A percentile compares a stretch with the other conserved stretches of the same genome.
Conservation (phyloP, 2,888 invertebrate genomes). For the Macrosoma leucophasiata region DNA sequence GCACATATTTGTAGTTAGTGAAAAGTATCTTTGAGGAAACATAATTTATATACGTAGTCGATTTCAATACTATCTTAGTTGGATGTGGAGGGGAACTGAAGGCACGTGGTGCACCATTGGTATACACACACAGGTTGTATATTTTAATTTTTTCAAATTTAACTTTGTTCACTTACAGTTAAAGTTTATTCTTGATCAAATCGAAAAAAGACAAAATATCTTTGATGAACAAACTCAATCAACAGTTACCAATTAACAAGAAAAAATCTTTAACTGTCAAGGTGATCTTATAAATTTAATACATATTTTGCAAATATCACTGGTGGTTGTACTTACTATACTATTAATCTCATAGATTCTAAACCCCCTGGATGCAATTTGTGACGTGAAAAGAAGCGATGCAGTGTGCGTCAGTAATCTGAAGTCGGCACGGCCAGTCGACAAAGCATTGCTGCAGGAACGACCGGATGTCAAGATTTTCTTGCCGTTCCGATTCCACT, state of each 20-base stretch:
- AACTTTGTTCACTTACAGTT: no score
- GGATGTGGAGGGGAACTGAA: slow-evolving; percentile 24
- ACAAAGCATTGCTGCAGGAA: slow-evolving; percentile 81
- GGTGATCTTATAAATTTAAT: no score
- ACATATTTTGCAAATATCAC: no score
- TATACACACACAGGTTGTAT: slow-evolving; percentile 49
- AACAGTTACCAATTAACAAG: no score
- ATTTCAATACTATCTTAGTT: no score
- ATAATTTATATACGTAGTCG: no score
- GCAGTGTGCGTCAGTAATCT: slow-evolving; percentile 86
- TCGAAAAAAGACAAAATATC: neutral
- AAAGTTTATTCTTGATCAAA: neutral
- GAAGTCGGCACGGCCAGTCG: slow-evolving; percentile 80
- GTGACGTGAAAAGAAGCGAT: slow-evolving; percentile 81
- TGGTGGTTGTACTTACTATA: no score
- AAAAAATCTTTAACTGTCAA: no score
- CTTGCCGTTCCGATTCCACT: slow-evolving; percentile 84
- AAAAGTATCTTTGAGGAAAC: no score
- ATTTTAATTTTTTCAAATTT: slow-evolving; percentile 28
- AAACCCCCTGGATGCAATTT: slow-evolving; percentile 85
- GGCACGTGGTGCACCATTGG: slow-evolving; percentile 29
- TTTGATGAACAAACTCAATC: slow-evolving; percentile 13
- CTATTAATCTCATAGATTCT: no score
- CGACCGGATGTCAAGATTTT: slow-evolving; percentile 88
- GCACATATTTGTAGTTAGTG: no score